These are phyloP conservation scores for Plotosus lineatus DNA, from an alignment of 2,113 vertebrate genomes.

Conservation along the genomic window DNA sequence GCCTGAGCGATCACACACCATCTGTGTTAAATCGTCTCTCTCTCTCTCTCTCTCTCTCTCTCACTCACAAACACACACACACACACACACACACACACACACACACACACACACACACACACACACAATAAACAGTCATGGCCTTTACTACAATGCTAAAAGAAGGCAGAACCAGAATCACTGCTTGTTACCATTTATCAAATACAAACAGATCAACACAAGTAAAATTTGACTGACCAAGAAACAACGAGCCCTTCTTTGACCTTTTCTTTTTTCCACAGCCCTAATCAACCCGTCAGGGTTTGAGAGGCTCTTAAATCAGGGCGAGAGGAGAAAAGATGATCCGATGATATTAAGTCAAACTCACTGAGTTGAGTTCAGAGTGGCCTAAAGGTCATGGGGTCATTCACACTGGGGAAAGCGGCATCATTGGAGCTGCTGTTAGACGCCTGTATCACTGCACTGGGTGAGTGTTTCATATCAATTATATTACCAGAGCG, in stretches of 20 bases:
- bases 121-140: background rate
- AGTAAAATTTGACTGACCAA: background rate
- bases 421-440: slow-evolving; percentile 87
- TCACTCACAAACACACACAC: slow-evolving; percentile 30
- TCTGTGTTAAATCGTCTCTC: slow-evolving; percentile 47
- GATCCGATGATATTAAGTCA: slow-evolving; percentile 66
- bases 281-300: background rate
- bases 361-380: slow-evolving; percentile 75
- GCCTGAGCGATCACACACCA: slow-evolving; percentile 45
- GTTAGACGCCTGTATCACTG: slow-evolving; percentile 84
- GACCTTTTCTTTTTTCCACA: slow-evolving; percentile 2
- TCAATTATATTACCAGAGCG: too few species aligned
- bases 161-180: background rate
- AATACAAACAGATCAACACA: background rate
- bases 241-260: background rate
- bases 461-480: slow-evolving; percentile 80
- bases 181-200: background rate
- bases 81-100: slow-evolving; percentile 5
- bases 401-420: slow-evolving; percentile 86
- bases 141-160: slow-evolving; percentile 15
- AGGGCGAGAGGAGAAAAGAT: background rate
- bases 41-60: background rate
- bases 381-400: slow-evolving; percentile 76
- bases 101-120: slow-evolving; percentile 19
- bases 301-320: background rate